A percentile compares a stretch with the other conserved stretches of the same genome.
Evolutionary conservation across 2,888 invertebrate species (phyloP).

Genomic region (Crepidodera aurea): DNA sequence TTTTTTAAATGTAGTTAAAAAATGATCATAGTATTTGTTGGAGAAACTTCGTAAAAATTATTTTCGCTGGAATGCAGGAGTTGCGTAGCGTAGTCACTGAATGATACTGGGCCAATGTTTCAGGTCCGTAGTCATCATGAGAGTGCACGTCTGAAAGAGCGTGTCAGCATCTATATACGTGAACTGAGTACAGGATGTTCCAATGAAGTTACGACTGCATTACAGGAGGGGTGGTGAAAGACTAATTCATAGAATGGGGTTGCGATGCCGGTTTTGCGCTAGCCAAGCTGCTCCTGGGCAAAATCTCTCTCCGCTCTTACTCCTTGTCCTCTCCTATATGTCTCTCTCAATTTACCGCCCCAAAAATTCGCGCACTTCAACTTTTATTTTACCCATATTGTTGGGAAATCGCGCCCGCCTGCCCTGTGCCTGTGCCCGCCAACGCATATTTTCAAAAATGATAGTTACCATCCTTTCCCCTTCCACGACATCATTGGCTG

Average conservation of each 20-base stretch:
- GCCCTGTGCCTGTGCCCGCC: conserved; percentile 18
- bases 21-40: conserved; percentile 1
- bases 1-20: background rate
- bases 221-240: conserved; percentile 55
- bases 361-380: conserved; percentile 31
- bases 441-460: conserved; percentile 28
- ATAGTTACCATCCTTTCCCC: conserved; percentile 16
- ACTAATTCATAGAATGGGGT: conserved; percentile 56
- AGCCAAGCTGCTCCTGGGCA: conserved; percentile 58
- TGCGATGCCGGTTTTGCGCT: conserved; percentile 55
- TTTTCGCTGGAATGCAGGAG: background rate
- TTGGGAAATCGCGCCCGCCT: conserved; percentile 10
- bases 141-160: conserved; percentile 30
- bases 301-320: conserved; percentile 39
- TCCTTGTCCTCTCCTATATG: conserved; percentile 28
- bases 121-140: conserved; percentile 49
- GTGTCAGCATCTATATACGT: conserved; percentile 43
- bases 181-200: conserved; percentile 47
- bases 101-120: conserved; percentile 41
- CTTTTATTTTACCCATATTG: conserved; percentile 22
- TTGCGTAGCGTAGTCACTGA: conserved; percentile 25
- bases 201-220: conserved; percentile 53
- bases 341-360: conserved; percentile 31
- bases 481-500: conserved; percentile 10
- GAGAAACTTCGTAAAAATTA: background rate